Conservation (phyloP, 1,140 invertebrate genomes). For the Laupala kohalensis region DNA sequence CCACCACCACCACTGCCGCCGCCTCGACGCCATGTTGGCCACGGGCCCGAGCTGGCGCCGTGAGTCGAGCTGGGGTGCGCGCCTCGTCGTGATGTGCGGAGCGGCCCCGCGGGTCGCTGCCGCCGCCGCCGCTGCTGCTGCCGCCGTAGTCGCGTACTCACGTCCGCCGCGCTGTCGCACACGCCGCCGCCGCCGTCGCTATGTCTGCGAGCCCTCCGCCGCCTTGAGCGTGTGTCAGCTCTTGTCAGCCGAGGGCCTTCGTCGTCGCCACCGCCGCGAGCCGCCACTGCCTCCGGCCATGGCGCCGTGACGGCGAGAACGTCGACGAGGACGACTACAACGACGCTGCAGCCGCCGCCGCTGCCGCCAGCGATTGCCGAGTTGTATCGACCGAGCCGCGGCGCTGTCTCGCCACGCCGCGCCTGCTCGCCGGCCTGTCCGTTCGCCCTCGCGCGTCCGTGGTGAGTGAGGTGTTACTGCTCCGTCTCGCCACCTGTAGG, state of each 20-base stretch:
- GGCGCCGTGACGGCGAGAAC: neutral
- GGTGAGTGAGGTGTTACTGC: no score
- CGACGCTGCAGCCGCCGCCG: neutral
- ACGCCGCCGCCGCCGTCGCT: no score
- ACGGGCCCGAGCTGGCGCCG: neutral
- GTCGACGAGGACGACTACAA: no score
- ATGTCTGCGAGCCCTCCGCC: no score
- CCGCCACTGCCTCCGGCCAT: neutral
- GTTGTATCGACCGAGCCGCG: neutral
- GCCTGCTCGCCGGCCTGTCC: neutral
- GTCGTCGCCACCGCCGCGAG: no score
- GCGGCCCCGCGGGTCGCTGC: neutral
- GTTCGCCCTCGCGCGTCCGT: neutral
- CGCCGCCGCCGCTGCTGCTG: neutral
- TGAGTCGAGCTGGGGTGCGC: neutral
- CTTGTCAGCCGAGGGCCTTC: no score
- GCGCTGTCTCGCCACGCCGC: no score
- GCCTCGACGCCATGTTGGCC: conserved; percentile 1
- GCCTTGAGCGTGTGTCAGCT: no score
- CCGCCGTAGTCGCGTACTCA: neutral
- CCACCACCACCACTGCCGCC: no score
- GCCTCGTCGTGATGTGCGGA: neutral
- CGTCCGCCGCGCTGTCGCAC: no score
- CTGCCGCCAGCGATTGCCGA: neutral
- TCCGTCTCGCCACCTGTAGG: no score